Evolutionary conservation across 1,140 invertebrate genomes (phyloP), one percentile per base, ranked within the genome.

Genomic region (Linepithema humile): DNA sequence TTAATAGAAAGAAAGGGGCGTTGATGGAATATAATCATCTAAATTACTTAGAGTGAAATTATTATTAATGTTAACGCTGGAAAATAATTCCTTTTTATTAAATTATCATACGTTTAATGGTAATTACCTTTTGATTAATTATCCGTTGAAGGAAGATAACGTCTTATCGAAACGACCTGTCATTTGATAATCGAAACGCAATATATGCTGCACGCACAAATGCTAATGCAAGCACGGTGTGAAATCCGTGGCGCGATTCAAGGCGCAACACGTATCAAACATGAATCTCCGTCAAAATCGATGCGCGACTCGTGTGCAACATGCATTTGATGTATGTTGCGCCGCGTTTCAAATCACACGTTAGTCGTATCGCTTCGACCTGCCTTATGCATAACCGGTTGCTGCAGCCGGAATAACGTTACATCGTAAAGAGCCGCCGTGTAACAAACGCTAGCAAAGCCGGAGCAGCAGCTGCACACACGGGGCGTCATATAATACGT

Each of bases 251-350:
- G 26, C 12, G 48, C 35, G 64, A 43, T 35, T 80, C 65, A 23
- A 70, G 75, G 26, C 53, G 75, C 75, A 80, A 70, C 75, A 80
- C 75, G 75, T 80, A 80, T 80, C 48, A 38, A 70, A 43, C 45
- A 80, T 80, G 75, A 80, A 69, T 80, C 73, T 75, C 60, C 43
- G 73, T 75, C 75, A 80, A 55, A 80, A 80, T 80, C 75, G 75
- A 80, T 80, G 75, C 75, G 75, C 64, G 50, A 80, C 53, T 80
- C 75, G 64, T 70, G 48, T 70, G 75, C 35, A 80, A 70, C 75
- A 80, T 80, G 64, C 48, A 80, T 80, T 29, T 29, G 35, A 80
- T 80, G 75, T 64, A 80, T 80, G 75, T 78, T 80, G 75, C 48
- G 29, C 23, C 7, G 26, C 50, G 62, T 17, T 43, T 78, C 75